Conservation (phyloP, 1,140 invertebrate genomes). For the Drosophila nebulosa region DNA sequence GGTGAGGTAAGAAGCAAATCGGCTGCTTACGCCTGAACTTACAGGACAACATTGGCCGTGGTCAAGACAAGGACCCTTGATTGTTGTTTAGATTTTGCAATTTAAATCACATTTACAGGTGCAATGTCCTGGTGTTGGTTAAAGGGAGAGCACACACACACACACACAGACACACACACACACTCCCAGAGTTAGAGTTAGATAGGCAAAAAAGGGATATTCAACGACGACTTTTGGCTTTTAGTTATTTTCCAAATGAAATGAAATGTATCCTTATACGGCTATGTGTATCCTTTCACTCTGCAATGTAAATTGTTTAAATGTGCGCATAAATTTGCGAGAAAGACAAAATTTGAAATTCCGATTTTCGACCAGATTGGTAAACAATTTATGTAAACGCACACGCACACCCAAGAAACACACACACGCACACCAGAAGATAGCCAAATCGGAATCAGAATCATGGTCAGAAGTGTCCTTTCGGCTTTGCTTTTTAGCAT, state of each 20-base stretch:
- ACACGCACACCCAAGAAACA: conserved; percentile 36
- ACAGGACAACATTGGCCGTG: conserved; percentile 13
- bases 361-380: conserved; percentile 79
- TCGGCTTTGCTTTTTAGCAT: conserved; percentile 45
- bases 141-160: neutral
- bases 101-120: conserved; percentile 73
- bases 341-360: conserved; percentile 73
- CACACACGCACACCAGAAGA: neutral
- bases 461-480: conserved; percentile 60
- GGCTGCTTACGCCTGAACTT: conserved; percentile 53
- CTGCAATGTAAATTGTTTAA: conserved; percentile 76
- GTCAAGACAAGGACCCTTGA: conserved; percentile 37
- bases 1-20: conserved; percentile 41
- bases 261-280: conserved; percentile 69
- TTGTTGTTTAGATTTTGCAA: conserved; percentile 77
- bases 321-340: conserved; percentile 77
- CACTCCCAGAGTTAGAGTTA: neutral
- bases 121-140: conserved; percentile 29
- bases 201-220: neutral
- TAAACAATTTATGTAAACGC: conserved; percentile 80
- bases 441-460: conserved; percentile 52
- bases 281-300: conserved; percentile 28
- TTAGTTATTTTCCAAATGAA: conserved; percentile 52
- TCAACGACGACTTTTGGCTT: conserved; percentile 20
- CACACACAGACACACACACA: neutral